Conservation (phyloP, 1,140 invertebrate species). For the Drosophila arawakana region DNA sequence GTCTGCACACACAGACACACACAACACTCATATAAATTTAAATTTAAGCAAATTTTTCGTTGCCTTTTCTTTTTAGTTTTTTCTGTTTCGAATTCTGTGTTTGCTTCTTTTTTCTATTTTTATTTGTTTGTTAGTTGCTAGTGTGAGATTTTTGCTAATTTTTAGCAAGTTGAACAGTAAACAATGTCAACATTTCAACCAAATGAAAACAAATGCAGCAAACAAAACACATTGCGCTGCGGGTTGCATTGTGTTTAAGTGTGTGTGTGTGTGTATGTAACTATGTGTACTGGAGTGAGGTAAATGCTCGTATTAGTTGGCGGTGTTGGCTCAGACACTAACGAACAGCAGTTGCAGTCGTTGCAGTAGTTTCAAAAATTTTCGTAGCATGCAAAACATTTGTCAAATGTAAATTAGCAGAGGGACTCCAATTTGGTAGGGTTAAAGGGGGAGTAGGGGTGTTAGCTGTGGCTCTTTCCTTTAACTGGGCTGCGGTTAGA, state of each 20-base stretch:
- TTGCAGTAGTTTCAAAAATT: slow-evolving; percentile 65
- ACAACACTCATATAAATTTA: slow-evolving; percentile 44
- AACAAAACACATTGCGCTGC: slow-evolving; percentile 60
- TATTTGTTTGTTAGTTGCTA: slow-evolving; percentile 43
- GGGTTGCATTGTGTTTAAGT: slow-evolving; percentile 9
- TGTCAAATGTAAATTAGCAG: slow-evolving; percentile 81
- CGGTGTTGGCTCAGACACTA: slow-evolving; percentile 39
- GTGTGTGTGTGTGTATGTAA: background rate
- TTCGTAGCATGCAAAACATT: slow-evolving; percentile 76
- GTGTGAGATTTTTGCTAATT: slow-evolving; percentile 78
- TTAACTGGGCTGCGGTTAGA: slow-evolving; percentile 34
- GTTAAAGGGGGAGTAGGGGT: background rate
- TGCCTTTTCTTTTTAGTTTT: slow-evolving; percentile 12
- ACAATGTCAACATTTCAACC: slow-evolving; percentile 72
- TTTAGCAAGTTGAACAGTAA: slow-evolving; percentile 78
- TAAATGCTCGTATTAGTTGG: slow-evolving; percentile 41
- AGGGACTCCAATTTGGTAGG: slow-evolving; percentile 24
- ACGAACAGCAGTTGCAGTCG: slow-evolving; percentile 66
- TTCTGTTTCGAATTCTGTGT: slow-evolving; percentile 18
- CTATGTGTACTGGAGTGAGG: slow-evolving; percentile 1
- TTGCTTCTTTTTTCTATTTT: slow-evolving; percentile 26
- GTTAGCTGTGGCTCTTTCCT: slow-evolving; percentile 51
- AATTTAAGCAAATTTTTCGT: slow-evolving; percentile 43
- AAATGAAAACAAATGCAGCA: slow-evolving; percentile 80
- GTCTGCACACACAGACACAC: slow-evolving; percentile 3